Evolutionary conservation across 1,140 invertebrate species (phyloP).

Genomic region (Oncopodura yosiiana): DNA sequence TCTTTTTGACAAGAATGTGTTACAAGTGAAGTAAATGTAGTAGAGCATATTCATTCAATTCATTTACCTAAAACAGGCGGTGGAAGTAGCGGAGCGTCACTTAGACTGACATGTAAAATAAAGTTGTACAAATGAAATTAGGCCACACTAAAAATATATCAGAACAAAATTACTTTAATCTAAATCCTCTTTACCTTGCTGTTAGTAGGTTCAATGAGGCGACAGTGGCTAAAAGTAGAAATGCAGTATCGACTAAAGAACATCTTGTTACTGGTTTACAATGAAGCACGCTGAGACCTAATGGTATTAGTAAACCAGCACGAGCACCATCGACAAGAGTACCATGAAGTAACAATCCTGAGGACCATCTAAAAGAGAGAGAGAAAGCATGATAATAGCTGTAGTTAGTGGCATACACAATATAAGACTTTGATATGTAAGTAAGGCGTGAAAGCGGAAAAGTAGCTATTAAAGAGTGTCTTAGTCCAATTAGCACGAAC

Average conservation of each 20-base stretch:
- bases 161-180: too few relatives aligned
- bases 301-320: conserved; percentile 65
- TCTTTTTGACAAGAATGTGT: too few relatives aligned
- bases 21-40: too few relatives aligned
- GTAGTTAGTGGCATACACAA: conserved; percentile 18
- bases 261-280: conserved; percentile 77
- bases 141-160: too few relatives aligned
- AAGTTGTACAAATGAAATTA: too few relatives aligned
- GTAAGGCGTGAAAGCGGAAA: too few relatives aligned
- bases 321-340: conserved; percentile 72
- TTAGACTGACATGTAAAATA: too few relatives aligned
- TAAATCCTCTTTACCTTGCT: too few relatives aligned
- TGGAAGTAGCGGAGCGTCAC: conserved; percentile 32
- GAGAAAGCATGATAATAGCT: conserved; percentile 6
- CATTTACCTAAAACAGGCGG: conserved; percentile 26
- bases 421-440: too few relatives aligned
- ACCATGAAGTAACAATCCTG: conserved; percentile 75
- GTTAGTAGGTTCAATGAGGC: conserved; percentile 85
- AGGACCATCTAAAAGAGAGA: conserved; percentile 62
- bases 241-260: conserved; percentile 78
- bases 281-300: conserved; percentile 69
- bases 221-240: conserved; percentile 75
- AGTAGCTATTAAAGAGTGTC: too few relatives aligned
- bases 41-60: too few relatives aligned
- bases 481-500: too few relatives aligned